phyloP scores from a whole-genome alignment of 1,140 invertebrate species.

The Trichomalopsis sarcophagae region DNA sequence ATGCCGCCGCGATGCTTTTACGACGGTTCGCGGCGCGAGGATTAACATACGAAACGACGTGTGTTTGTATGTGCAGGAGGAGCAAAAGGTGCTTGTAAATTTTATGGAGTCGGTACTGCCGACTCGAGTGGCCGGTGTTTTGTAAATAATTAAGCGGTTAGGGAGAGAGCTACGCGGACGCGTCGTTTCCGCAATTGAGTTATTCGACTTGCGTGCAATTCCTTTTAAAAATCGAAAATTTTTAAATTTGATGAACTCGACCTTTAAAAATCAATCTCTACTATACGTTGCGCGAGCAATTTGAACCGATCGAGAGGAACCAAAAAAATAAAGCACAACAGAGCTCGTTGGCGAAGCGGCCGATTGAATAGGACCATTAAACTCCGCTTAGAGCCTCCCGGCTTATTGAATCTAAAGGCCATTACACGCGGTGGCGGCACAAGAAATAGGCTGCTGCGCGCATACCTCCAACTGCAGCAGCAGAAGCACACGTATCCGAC shows the following conservation, averaged over 20 bases:
- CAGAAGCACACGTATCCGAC: neutral
- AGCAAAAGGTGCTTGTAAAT: conserved; percentile 1
- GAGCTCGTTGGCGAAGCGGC: neutral
- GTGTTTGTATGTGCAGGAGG: neutral
- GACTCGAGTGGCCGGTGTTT: conserved; percentile 6
- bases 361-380: conserved; percentile 39
- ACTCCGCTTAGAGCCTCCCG: conserved; percentile 17
- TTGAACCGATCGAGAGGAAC: neutral
- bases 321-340: neutral
- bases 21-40: neutral
- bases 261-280: neutral
- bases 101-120: neutral
- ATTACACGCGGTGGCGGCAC: neutral
- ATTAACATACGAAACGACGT: neutral
- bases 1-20: neutral
- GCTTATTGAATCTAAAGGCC: conserved; percentile 13
- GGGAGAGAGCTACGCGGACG: neutral
- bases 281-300: neutral
- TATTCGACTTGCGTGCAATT: neutral
- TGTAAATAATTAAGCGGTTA: conserved; percentile 5
- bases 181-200: neutral
- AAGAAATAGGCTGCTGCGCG: neutral
- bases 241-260: neutral
- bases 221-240: no score
- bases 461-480: neutral